These are phyloP conservation scores for Malacosoma neustria DNA, from an alignment of 2,888 invertebrate species.

Conservation along the genomic window DNA sequence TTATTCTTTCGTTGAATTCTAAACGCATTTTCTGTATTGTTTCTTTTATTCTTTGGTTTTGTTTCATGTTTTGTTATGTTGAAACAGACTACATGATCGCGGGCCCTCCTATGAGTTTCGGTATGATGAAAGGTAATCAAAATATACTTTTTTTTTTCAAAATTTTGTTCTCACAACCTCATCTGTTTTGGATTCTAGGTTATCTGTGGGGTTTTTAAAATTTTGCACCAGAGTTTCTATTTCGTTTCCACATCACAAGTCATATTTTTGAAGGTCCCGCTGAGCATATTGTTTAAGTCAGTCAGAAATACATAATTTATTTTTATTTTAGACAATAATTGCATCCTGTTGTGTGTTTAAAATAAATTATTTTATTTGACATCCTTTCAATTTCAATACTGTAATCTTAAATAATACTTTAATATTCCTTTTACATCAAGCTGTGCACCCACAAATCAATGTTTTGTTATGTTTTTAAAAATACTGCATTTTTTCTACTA, in stretches of 20 bases:
- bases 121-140: constrained; percentile 89
- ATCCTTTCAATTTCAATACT: no score
- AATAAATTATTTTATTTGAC: no score
- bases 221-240: constrained; percentile 45
- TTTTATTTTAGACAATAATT: no score
- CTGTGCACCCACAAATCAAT: no score
- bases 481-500: no score
- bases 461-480: no score
- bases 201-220: constrained; percentile 53
- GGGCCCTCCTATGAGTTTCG: constrained; percentile 88
- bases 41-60: constrained; percentile 78
- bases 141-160: constrained; percentile 48
- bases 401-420: no score
- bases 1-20: constrained; percentile 29
- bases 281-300: no score
- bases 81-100: constrained; percentile 81
- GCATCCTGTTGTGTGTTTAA: no score
- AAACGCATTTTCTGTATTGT: constrained; percentile 71
- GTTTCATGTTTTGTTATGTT: constrained; percentile 83
- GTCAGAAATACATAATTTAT: no score
- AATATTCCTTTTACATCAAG: no score
- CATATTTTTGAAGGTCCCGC: constrained; percentile 25
- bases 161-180: constrained; percentile 53
- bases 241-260: constrained; percentile 51
- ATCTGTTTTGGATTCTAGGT: constrained; percentile 56